Percentiles rank a stretch among this genome's conserved stretches.
These are phyloP conservation scores for Branchipolynoe longqiensis DNA, from an alignment of 2,888 invertebrate genomes.

Conservation along the genomic window DNA sequence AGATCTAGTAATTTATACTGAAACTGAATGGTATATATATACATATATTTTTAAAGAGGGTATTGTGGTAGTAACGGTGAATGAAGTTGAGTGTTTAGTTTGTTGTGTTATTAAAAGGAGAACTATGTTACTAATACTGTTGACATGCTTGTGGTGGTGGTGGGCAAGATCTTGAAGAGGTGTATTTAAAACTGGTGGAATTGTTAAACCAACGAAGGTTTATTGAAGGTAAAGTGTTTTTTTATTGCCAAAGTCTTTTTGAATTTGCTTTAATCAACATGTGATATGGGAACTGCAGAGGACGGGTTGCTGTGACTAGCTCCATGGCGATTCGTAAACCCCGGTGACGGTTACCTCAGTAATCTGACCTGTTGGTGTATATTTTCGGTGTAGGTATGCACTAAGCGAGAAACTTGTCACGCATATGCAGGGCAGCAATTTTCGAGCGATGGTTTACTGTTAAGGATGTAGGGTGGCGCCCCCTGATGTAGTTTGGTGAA, in stretches of 20 bases:
- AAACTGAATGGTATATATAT: background rate
- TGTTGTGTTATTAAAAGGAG: too few species aligned
- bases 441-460: background rate
- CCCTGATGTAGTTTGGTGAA: conserved; percentile 45
- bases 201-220: background rate
- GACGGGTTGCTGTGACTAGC: conserved; percentile 7
- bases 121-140: too few species aligned
- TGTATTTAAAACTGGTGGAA: background rate
- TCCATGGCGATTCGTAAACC: background rate
- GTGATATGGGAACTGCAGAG: conserved; percentile 44
- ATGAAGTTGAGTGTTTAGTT: too few species aligned
- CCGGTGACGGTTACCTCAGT: conserved; percentile 43
- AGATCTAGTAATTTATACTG: background rate
- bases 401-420: background rate
- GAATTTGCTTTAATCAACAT: conserved; percentile 30
- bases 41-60: too few species aligned
- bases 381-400: background rate
- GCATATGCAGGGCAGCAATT: background rate
- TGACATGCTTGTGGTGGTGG: conserved; percentile 6
- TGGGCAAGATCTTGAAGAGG: background rate
- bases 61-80: too few species aligned
- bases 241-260: conserved; percentile 33
- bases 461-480: conserved; percentile 7
- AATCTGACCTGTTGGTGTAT: background rate
- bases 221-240: conserved; percentile 23